These are phyloP conservation scores for Chironomus tepperi DNA, from an alignment of 1,140 invertebrate genomes.

Conservation along the genomic window DNA sequence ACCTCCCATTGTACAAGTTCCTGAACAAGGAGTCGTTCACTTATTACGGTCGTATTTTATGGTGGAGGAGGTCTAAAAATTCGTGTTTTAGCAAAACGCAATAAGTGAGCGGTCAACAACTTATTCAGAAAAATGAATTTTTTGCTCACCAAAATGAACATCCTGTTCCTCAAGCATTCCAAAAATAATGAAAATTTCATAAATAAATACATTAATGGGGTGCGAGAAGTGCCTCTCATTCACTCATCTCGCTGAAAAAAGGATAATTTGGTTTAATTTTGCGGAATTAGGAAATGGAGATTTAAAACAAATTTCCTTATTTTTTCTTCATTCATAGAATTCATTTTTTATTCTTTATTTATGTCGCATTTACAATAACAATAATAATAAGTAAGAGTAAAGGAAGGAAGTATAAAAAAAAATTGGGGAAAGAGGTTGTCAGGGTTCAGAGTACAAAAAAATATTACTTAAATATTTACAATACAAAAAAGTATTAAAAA, in stretches of 20 bases:
- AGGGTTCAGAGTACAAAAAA: not conserved
- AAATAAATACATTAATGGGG: not conserved
- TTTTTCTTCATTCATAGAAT: not conserved
- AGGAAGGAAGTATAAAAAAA: not conserved
- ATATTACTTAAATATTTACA: not conserved
- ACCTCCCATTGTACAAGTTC: too few relatives aligned
- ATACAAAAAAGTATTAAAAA: not conserved
- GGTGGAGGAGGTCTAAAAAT: too few relatives aligned
- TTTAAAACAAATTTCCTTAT: not conserved
- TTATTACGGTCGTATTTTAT: too few relatives aligned
- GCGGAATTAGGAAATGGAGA: not conserved
- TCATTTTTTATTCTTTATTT: slow-evolving; percentile 3
- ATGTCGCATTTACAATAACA: not conserved
- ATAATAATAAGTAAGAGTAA: not conserved
- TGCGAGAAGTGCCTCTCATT: not conserved
- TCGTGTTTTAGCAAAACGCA: too few relatives aligned
- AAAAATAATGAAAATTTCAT: too few relatives aligned
- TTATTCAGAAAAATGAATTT: too few relatives aligned
- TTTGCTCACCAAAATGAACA: too few relatives aligned
- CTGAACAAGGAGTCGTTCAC: too few relatives aligned
- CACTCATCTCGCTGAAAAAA: not conserved
- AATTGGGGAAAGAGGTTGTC: not conserved
- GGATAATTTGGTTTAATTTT: slow-evolving; percentile 22
- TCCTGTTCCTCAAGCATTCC: too few relatives aligned
- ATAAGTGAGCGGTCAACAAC: too few relatives aligned